Evolutionary conservation across 2,888 invertebrate genomes (phyloP).

Genomic region (Esperia sulphurella): DNA sequence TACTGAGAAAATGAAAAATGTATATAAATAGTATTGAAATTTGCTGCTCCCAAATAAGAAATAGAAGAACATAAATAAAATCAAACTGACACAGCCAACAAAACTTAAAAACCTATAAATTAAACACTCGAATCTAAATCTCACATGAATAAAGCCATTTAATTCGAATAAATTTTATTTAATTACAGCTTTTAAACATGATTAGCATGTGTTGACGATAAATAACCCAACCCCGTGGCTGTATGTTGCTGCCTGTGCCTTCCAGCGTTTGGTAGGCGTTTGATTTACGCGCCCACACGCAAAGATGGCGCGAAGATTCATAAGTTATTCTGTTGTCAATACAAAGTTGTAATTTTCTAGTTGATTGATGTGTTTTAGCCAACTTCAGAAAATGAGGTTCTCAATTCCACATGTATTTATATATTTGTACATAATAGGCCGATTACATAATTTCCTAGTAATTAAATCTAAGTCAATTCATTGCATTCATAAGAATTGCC

Average conservation of each 20-base stretch:
- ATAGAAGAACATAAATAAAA: background rate
- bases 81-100: background rate
- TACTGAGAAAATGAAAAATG: too few species aligned
- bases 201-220: conserved; percentile 30
- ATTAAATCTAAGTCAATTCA: too few species aligned
- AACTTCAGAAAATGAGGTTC: too few species aligned
- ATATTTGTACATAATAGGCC: too few species aligned
- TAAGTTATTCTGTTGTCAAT: too few species aligned
- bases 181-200: conserved; percentile 22
- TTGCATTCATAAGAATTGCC: too few species aligned
- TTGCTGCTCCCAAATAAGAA: background rate
- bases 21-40: too few species aligned
- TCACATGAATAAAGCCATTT: conserved; percentile 19
- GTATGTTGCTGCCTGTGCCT: conserved; percentile 7
- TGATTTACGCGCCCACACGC: conserved; percentile 39
- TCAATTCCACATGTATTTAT: too few species aligned
- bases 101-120: conserved; percentile 5
- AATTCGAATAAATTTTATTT: conserved; percentile 22
- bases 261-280: conserved; percentile 28
- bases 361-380: too few species aligned
- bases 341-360: too few species aligned
- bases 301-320: conserved; percentile 22
- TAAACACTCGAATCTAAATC: conserved; percentile 8
- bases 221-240: conserved; percentile 18
- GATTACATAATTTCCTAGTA: too few species aligned